phyloP scores from a whole-genome alignment of 2,888 invertebrate genomes.

The Eupeodes luniger region DNA sequence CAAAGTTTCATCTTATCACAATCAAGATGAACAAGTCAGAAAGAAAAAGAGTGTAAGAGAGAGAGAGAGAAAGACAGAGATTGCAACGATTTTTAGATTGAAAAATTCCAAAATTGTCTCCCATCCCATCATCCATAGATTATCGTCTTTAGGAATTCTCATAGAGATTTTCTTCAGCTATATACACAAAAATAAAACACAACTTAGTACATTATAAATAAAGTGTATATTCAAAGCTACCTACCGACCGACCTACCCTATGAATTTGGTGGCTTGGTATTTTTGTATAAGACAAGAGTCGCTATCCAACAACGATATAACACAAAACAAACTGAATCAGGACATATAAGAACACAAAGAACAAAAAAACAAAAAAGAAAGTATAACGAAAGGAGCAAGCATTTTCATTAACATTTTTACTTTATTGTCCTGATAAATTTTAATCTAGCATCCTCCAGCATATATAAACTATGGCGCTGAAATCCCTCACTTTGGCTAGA shows the following conservation, averaged over 20 bases:
- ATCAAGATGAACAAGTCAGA: neutral
- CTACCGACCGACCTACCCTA: neutral
- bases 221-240: neutral
- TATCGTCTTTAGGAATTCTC: slow-evolving; percentile 37
- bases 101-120: slow-evolving; percentile 58
- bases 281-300: neutral
- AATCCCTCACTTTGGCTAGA: slow-evolving; percentile 9
- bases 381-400: slow-evolving; percentile 33
- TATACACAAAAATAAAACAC: neutral
- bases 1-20: neutral
- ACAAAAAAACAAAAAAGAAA: neutral
- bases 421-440: slow-evolving; percentile 78
- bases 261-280: slow-evolving; percentile 39
- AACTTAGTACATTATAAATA: slow-evolving; percentile 6
- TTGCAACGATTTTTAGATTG: slow-evolving; percentile 38
- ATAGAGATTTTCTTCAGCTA: neutral
- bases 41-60: neutral
- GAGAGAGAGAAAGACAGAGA: neutral
- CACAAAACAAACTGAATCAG: neutral
- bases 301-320: slow-evolving; percentile 2
- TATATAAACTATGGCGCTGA: slow-evolving; percentile 44
- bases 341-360: neutral
- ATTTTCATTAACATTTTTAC: slow-evolving; percentile 78
- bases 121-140: slow-evolving; percentile 17
- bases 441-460: slow-evolving; percentile 72